Base-by-base conservation (phyloP, 2,797 vertebrate genomes). In the Sebastiscus tertius region DNA sequence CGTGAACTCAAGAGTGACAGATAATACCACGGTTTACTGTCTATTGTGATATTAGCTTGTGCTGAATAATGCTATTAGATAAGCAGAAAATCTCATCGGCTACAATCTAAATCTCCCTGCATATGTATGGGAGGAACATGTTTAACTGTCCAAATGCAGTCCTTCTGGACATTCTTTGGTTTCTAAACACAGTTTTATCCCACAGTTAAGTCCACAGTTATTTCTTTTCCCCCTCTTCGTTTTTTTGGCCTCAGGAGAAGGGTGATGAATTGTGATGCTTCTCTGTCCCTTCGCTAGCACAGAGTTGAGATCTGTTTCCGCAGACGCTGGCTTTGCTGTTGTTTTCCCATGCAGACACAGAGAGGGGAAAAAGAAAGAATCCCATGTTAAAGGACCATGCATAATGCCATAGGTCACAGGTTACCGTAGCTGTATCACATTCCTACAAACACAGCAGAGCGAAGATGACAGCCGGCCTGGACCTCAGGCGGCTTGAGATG, bases 341-440 rank as follows among this genome's bases (percentile, higher is more conserved):
- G 63, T 84, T 88, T 90, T 84, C 24, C 75, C 81, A 68, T 39
- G 27, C 69, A 82, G 63, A 79, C 69, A 67, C 49, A 58, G 59
- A 80, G 24, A 24, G 77, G 68, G 63, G 27, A 58, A 34, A 69
- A 73, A 34, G 31, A 72, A 74, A 54, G 71, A 85, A 79, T 85
- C 52, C 49, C 39, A 67, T 65, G 58, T 54, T 74, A 55, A 84
- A 79, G 75, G 69, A 66, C 42, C 68, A 12, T 64, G 66, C 39
- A 68, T 84, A 82, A 84, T 70, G 68, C 81, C 75, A 80, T 65
- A 79, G 89, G 91, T 92, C 86, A 87, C 59, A 90, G 90, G 85
- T 87, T 87, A 87, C 73, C 84, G 59, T 69, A 60, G 63, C 75
- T 77, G 56, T 80, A 75, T 86, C 79, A 26, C 49, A 46, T 88